Evolutionary conservation across 2,888 invertebrate species (phyloP).

Genomic region (Furcula furcula): DNA sequence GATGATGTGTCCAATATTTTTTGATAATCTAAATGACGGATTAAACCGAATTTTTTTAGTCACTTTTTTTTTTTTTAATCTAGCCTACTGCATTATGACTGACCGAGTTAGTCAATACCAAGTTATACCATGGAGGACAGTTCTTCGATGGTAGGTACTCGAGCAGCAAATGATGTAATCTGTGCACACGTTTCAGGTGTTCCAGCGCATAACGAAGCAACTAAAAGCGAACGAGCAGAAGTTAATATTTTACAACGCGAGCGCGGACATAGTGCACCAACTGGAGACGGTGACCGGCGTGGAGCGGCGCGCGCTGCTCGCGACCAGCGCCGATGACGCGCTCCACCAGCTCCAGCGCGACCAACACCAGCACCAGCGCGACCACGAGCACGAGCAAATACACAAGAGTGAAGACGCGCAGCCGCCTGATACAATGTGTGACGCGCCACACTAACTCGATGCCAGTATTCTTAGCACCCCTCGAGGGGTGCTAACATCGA

Average conservation of each 20-base stretch:
- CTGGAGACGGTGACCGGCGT: constrained; percentile 38
- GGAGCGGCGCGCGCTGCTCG: constrained; percentile 35
- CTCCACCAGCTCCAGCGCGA: too few species aligned
- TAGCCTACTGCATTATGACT: too few species aligned
- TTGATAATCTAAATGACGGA: too few species aligned
- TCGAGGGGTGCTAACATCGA: too few species aligned
- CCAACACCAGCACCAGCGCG: constrained; percentile 1
- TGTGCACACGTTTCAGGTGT: too few species aligned
- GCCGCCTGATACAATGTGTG: constrained; percentile 1
- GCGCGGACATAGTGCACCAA: constrained; percentile 30
- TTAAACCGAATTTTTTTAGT: too few species aligned
- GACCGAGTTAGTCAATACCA: too few species aligned
- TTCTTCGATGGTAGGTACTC: too few species aligned
- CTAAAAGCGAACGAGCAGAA: constrained; percentile 73
- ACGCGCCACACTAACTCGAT: background rate
- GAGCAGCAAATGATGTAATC: too few species aligned
- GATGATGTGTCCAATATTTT: too few species aligned
- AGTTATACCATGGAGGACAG: too few species aligned
- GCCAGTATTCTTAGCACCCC: background rate
- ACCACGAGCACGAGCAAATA: background rate
- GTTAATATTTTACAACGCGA: constrained; percentile 73
- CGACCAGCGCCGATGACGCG: constrained; percentile 18
- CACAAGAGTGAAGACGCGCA: background rate
- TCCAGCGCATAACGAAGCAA: constrained; percentile 80
- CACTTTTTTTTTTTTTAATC: too few species aligned